A percentile compares a stretch with the other conserved stretches of the same genome.
These are phyloP conservation scores for Gymnopithys bicolor DNA, from an alignment of 2,797 vertebrate genomes.

Conservation along the genomic window DNA sequence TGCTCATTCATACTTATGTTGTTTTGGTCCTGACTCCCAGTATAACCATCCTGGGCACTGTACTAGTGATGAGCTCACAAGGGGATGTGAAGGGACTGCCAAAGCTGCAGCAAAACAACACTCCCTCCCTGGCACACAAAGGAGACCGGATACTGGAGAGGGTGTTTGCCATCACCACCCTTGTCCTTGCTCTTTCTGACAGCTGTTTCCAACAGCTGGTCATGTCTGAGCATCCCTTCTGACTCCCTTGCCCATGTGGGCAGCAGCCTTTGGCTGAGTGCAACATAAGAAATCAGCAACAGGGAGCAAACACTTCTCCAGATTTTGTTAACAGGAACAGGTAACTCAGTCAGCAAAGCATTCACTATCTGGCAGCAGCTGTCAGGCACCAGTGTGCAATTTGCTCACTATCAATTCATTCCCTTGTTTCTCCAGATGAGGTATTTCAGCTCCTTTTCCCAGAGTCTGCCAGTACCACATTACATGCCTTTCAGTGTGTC, in stretches of 20 bases:
- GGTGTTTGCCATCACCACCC: neutral
- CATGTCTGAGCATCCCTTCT: neutral
- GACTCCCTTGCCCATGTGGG: neutral
- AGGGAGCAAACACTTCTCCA: neutral
- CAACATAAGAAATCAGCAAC: neutral
- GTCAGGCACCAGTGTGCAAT: neutral
- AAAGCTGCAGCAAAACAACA: neutral
- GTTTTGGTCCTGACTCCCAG: neutral
- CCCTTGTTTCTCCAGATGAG: neutral
- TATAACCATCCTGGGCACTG: neutral
- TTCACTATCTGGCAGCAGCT: neutral
- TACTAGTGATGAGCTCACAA: neutral
- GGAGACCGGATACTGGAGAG: rapidly evolving
- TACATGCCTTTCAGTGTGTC: neutral
- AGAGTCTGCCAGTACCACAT: neutral
- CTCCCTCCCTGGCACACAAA: neutral
- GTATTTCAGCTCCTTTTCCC: neutral
- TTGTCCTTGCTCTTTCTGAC: neutral
- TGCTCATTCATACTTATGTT: neutral
- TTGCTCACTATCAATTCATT: neutral
- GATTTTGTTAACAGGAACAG: neutral
- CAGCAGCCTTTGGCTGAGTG: neutral
- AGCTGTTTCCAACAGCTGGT: neutral
- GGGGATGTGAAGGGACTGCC: neutral
- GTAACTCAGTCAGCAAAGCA: neutral